phyloP scores from a whole-genome alignment of 2,113 vertebrate species.

The Phoenicopterus ruber region DNA sequence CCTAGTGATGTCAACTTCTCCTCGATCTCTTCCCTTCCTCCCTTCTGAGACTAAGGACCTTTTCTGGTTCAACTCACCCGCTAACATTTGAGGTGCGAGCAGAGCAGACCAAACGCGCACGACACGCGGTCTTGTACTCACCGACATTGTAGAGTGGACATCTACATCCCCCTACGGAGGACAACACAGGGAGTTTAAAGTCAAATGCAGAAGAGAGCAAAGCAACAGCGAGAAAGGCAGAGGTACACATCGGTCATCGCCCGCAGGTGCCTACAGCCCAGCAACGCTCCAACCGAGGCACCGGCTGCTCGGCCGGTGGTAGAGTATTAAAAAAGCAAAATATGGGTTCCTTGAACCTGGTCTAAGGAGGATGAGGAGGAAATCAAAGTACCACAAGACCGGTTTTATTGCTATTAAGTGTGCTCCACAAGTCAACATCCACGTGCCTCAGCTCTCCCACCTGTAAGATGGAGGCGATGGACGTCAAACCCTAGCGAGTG shows the following conservation, averaged over 20 bases:
- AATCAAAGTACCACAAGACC: not conserved
- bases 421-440: not conserved
- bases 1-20: not conserved
- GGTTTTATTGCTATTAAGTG: not conserved
- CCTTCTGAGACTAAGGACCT: not conserved
- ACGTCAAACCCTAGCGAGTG: not conserved
- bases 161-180: constrained; percentile 63
- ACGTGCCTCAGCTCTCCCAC: not conserved
- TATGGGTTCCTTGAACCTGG: not conserved
- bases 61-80: constrained; percentile 1
- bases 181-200: constrained; percentile 55
- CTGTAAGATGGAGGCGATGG: not conserved
- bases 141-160: constrained; percentile 75
- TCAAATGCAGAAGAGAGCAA: not conserved
- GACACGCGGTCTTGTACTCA: constrained; percentile 55
- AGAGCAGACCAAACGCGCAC: not conserved
- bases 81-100: not conserved
- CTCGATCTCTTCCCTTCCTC: not conserved
- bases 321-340: not conserved
- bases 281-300: not conserved
- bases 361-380: not conserved
- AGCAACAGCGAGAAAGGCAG: not conserved
- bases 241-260: not conserved
- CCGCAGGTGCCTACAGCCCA: not conserved
- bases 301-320: not conserved